Base-by-base conservation (phyloP, 2,113 vertebrate genomes). In the Propithecus coquereli region DNA sequence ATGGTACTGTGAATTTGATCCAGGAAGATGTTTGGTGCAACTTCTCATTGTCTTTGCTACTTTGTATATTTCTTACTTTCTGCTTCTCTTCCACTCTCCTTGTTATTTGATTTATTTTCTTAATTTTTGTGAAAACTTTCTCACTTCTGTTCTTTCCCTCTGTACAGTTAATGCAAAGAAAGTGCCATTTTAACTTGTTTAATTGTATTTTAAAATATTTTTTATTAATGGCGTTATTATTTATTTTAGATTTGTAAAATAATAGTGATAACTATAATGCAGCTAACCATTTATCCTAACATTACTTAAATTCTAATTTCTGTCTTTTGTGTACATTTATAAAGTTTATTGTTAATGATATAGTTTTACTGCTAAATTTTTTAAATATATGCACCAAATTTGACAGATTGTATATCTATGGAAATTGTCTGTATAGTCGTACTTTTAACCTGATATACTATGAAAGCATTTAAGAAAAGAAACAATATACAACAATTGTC, bases 391-490 rank as follows among this genome's bases (percentile, higher is more conserved):
- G 17, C 74, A 23, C 11, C 90, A 87, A 97, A 77, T 77, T 91
- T 98, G 86, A 84, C 87, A 98, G 82, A 97, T 85, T 89, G 92
- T 92, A 61, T 70, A 96, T 86, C 17, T 50, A 71, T 96, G 40
- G 6, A 94, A 96, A 65, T 92, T 94, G 95, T 84, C 65, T 94
- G 90, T 37, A 92, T 91, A 95, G 81, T 90, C 54, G 89, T 84
- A 94, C 96, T 98, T 98, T 95, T 94, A 96, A 95, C 47, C 93
- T 97, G 25, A 20, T 80, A 81, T 65, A 18, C 6, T 52, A 54
- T 92, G 34, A 97, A 98, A 94, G 66, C 94, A 98, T 90, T 97
- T 91, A 95, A 97, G 94, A 97, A 93, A 74, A 98, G 63, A 95
- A 97, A 94, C 66, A 94, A 95, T 95, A 94, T 97, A 94, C 92